These are phyloP conservation scores for Pseudomugil tenellus DNA, from an alignment of 2,797 vertebrate species.

Conservation along the genomic window DNA sequence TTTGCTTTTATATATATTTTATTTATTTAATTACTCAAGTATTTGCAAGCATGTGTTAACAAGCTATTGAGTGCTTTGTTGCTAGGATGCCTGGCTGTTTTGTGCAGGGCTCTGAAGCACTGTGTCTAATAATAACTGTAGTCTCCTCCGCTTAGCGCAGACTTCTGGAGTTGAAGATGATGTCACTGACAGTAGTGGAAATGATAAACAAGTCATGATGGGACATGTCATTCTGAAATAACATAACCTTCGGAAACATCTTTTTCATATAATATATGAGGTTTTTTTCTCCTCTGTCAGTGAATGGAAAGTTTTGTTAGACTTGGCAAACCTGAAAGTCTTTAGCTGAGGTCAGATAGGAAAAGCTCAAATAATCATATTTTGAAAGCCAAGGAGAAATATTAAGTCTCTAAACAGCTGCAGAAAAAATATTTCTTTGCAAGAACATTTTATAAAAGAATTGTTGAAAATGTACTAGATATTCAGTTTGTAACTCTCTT, in stretches of 20 bases:
- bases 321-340: slow-evolving; percentile 16
- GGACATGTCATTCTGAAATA: slow-evolving; percentile 19
- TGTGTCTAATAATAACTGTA: slow-evolving; percentile 59
- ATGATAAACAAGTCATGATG: slow-evolving; percentile 33
- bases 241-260: neutral
- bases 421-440: neutral
- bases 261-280: neutral
- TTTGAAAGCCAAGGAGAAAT: neutral
- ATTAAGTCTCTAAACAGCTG: neutral
- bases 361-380: neutral
- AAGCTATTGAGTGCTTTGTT: slow-evolving; percentile 24
- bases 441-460: neutral
- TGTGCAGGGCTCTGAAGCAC: slow-evolving; percentile 40
- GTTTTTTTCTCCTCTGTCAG: neutral
- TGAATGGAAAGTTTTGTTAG: slow-evolving; percentile 24
- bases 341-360: neutral
- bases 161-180: slow-evolving; percentile 50
- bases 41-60: slow-evolving; percentile 14
- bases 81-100: slow-evolving; percentile 35
- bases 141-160: slow-evolving; percentile 52
- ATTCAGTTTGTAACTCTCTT: neutral
- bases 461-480: neutral
- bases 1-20: neutral
- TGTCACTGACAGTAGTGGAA: slow-evolving; percentile 49
- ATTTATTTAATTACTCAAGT: neutral